Evolutionary conservation across 2,797 vertebrate species (phyloP), one percentile per base, ranked within the genome.

Genomic region (Rhinogobio ventralis): DNA sequence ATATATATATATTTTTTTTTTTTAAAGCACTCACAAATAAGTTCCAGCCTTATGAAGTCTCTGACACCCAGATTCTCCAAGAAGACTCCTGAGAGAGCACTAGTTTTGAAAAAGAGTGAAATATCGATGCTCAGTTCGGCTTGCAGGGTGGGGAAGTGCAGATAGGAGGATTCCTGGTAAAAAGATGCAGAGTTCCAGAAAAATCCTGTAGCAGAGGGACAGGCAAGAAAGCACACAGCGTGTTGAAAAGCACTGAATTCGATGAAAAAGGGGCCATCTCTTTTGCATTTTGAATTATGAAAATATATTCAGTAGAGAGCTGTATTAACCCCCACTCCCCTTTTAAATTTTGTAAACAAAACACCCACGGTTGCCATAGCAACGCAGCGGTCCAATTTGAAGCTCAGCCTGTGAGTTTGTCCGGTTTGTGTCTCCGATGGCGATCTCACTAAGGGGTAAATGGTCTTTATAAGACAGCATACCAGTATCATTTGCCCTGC

Each of bases 71-170:
- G 92, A 69, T 96, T 97, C 93, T 97, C 96, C 92, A 97, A 88
- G 89, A 97, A 96, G 4, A 97, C 94, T n/a, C 96, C 96, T 0
- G 96, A 95, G 8, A 91, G 6, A 0, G 93, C 93, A 0, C 92
- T 92, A 1, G 96, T 97, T 92, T 97, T 97, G 92, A 97, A 97
- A 93, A 96, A 97, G 90, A 97, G 96, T 73, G 95, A 96, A 90
- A 97, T 94, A 86, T 97, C 96, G 0, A 91, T 90, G 11, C 95
- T 96, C 88, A 96, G 93, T 87, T 97, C 96, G 0, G 94, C 94
- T 0, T 96, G 96, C 84, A 96, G 94, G 0, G 95, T 95, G 2
- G 96, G 96, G 78, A 96, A 97, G 79, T 96, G 94, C 80, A 97
- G 93, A 88, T 95, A 96, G 28, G 96, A 96, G 5, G 95, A 92